phyloP scores from a whole-genome alignment of 1,140 invertebrate species.

The Leptopilina boulardi region DNA sequence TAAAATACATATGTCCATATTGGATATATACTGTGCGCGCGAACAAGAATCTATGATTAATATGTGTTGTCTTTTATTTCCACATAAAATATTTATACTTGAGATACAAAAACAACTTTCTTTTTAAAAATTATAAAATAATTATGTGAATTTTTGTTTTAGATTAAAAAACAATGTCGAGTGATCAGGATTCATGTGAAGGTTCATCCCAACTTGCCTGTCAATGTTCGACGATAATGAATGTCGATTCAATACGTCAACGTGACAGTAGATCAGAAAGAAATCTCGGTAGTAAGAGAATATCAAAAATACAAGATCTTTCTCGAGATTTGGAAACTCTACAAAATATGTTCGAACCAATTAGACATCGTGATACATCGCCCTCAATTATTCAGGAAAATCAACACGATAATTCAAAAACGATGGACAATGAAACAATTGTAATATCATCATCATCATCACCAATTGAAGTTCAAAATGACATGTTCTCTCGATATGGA shows the following conservation, averaged over 20 bases:
- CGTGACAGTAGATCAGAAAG: slow-evolving; percentile 53
- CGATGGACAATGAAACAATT: slow-evolving; percentile 48
- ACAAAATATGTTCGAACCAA: slow-evolving; percentile 59
- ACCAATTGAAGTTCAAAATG: slow-evolving; percentile 48
- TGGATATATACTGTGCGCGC: too few species aligned
- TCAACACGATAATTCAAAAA: slow-evolving; percentile 53
- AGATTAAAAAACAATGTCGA: slow-evolving; percentile 51
- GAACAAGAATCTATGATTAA: too few species aligned
- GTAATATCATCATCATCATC: slow-evolving; percentile 46
- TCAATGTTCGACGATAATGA: slow-evolving; percentile 58
- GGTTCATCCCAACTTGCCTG: slow-evolving; percentile 56
- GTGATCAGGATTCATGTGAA: slow-evolving; percentile 54
- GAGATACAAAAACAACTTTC: too few species aligned
- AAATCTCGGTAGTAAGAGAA: slow-evolving; percentile 55
- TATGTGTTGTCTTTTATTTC: too few species aligned
- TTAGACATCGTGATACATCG: slow-evolving; percentile 58
- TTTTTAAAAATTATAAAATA: too few species aligned
- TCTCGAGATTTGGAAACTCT: slow-evolving; percentile 53
- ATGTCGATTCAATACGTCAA: slow-evolving; percentile 53
- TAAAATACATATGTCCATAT: too few species aligned
- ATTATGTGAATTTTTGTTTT: slow-evolving; percentile 36
- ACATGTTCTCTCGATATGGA: slow-evolving; percentile 48
- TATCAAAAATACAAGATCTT: slow-evolving; percentile 54
- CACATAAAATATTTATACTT: too few species aligned
- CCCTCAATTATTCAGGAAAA: slow-evolving; percentile 48